Evolutionary conservation across 2,888 invertebrate species (phyloP), one percentile per base, ranked within the genome.

Genomic region (Sesia bembeciformis): DNA sequence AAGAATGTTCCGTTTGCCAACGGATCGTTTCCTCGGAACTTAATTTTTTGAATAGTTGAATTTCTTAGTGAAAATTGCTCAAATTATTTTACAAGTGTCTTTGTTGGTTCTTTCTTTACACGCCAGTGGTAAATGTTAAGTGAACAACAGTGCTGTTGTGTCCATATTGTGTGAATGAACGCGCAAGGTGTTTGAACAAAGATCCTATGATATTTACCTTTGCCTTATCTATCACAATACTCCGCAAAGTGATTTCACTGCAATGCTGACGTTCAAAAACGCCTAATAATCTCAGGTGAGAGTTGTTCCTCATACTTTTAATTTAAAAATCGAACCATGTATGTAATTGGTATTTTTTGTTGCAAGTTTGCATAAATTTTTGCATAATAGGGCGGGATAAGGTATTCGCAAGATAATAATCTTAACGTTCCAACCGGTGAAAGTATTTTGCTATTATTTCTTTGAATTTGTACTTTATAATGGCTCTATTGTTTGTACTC

Each of bases 251-350:
- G 76, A 74, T 77, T 79, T 72, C 65, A 67, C 71, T 67, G 71
- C 64, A 66, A 67, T 70, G 66, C 63, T 76, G 70, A 72, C 72
- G 68, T 72, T 63, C 58, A 58, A 62, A 59, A 66, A 58, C 65
- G 68, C 72, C 64, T 74, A 74, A 72, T 69, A 67, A 63, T 60
- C 58, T 57, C 65, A 74, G 78, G 84, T 84, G 64, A 81, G 81
- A 60, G 53, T 46, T 43, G 43, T 43, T 7, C 8, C 8, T 4
- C 43, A n/a, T 46, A 46, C 23, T 46, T 4, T 8, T 8, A 7
- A 49, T 49, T 53, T 60, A 23, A 23, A 23, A 23, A 23, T 23
- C 23, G 23, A 23, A 23, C 23, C 1, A 23, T 23, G 23, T 23
- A 23, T 23, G 23, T 57, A 46, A 49, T 23, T 62, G 52, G 54